phyloP scores from a whole-genome alignment of 2,113 vertebrate genomes.

The Oceanodroma tethys region DNA sequence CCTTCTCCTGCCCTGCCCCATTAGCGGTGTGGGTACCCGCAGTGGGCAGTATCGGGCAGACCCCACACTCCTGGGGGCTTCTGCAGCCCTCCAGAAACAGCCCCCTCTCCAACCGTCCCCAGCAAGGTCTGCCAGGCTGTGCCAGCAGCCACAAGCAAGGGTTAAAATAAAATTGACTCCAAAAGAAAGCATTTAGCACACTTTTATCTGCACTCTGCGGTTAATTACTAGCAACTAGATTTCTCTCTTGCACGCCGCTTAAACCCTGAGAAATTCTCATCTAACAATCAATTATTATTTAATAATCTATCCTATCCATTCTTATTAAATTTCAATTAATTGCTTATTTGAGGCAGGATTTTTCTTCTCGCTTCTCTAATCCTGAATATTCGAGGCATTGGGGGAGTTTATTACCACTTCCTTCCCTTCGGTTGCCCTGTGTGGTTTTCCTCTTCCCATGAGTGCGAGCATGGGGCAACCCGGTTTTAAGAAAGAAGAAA shows the following conservation, averaged over 20 bases:
- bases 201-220: not conserved
- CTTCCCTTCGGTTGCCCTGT: not conserved
- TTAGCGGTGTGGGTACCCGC: not conserved
- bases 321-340: constrained; percentile 65
- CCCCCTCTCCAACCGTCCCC: fast-evolving
- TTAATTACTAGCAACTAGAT: constrained; percentile 45
- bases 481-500: not conserved
- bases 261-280: constrained; percentile 43
- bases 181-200: constrained; percentile 20
- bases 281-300: constrained; percentile 68
- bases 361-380: constrained; percentile 25
- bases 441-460: not conserved
- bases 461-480: not conserved
- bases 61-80: not conserved
- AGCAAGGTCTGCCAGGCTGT: not conserved
- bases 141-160: not conserved
- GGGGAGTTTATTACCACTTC: not conserved
- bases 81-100: not conserved
- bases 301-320: constrained; percentile 54
- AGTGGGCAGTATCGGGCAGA: not conserved
- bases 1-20: not conserved
- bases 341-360: constrained; percentile 42
- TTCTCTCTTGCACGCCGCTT: constrained; percentile 19
- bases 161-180: constrained; percentile 29
- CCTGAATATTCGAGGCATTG: not conserved